Evolutionary conservation across 2,113 vertebrate genomes (phyloP).

Genomic region (Poeciliopsis retropinna): DNA sequence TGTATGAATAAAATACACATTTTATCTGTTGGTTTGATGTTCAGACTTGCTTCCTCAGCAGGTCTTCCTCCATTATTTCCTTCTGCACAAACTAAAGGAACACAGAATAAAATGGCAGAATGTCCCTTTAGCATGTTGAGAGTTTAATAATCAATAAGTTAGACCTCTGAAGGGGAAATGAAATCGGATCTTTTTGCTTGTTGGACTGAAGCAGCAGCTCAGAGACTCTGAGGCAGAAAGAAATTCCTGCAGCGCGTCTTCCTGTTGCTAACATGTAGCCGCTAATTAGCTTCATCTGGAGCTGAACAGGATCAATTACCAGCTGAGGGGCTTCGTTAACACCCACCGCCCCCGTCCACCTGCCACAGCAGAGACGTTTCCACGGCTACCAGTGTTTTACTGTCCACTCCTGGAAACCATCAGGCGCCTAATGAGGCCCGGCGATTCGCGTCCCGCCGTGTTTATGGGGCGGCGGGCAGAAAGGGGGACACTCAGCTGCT

Average conservation of each 20-base stretch:
- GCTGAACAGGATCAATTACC: slow-evolving; percentile 4
- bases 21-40: too few relatives aligned
- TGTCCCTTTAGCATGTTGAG: not conserved
- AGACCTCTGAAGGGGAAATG: not conserved
- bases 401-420: slow-evolving; percentile 35
- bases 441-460: slow-evolving; percentile 18
- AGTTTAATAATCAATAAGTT: not conserved
- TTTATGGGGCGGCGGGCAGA: slow-evolving; percentile 1
- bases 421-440: slow-evolving; percentile 46
- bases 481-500: slow-evolving; percentile 13
- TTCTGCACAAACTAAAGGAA: too few relatives aligned
- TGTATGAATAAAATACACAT: too few relatives aligned
- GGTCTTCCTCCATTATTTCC: too few relatives aligned
- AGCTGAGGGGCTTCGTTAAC: slow-evolving; percentile 4
- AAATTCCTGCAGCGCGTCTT: not conserved
- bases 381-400: slow-evolving; percentile 10
- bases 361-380: slow-evolving; percentile 12
- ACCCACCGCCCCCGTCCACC: slow-evolving; percentile 10
- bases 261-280: slow-evolving; percentile 7
- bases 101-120: not conserved
- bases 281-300: slow-evolving; percentile 35
- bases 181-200: not conserved
- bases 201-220: not conserved
- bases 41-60: too few relatives aligned
- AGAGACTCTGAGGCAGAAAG: not conserved